Conservation (phyloP, 2,888 invertebrate species). For the Drosophila mayaguana region DNA sequence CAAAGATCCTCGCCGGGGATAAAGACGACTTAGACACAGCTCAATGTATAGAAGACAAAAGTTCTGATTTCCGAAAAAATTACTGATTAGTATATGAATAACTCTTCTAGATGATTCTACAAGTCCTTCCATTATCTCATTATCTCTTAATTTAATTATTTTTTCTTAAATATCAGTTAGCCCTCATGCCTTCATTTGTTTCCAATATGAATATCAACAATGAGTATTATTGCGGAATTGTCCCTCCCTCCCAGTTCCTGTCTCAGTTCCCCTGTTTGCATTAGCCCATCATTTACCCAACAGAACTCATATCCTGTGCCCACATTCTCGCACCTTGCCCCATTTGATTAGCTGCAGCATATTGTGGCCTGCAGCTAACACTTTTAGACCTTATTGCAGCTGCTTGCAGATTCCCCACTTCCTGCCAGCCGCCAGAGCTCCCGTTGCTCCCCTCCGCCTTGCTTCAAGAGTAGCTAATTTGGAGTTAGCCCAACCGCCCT, state of each 20-base stretch:
- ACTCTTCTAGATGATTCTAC: too few relatives aligned
- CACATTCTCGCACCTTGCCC: slow-evolving; percentile 3
- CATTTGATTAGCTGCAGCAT: slow-evolving; percentile 43
- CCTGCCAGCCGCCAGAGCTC: neutral
- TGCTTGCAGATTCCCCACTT: slow-evolving; percentile 14
- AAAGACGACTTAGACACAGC: too few relatives aligned
- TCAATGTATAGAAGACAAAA: too few relatives aligned
- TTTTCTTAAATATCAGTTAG: too few relatives aligned
- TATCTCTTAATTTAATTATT: too few relatives aligned
- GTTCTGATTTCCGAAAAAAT: too few relatives aligned
- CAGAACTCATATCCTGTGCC: neutral
- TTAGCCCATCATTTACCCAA: neutral
- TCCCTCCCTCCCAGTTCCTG: neutral
- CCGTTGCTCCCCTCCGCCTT: neutral
- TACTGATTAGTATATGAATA: too few relatives aligned
- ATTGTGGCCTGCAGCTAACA: slow-evolving; percentile 39
- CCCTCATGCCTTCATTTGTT: too few relatives aligned
- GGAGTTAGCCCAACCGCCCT: slow-evolving; percentile 44
- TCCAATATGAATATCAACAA: too few relatives aligned
- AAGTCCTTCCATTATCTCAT: too few relatives aligned
- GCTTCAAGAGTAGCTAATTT: slow-evolving; percentile 66
- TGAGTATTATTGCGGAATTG: neutral
- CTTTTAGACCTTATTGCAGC: slow-evolving; percentile 34
- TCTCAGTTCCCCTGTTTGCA: neutral
- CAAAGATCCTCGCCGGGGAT: too few relatives aligned